These are phyloP conservation scores for Ibidorhyncha struthersii DNA, from an alignment of 2,113 vertebrate species.

Conservation along the genomic window DNA sequence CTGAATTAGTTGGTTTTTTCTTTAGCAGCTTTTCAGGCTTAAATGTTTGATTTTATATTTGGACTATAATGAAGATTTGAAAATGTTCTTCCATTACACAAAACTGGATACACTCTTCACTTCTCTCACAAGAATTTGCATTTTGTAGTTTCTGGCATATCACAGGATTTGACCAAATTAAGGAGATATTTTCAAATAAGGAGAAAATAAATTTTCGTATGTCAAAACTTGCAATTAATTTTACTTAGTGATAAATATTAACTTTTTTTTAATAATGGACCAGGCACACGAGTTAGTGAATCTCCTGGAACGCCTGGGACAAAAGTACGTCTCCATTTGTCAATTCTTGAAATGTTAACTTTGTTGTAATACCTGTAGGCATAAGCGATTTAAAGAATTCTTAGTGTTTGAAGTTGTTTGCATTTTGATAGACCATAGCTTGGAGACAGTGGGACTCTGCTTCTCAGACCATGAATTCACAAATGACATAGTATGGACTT, in stretches of 20 bases:
- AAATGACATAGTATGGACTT: constrained; percentile 37
- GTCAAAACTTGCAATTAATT: constrained; percentile 70
- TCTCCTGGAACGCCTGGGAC: constrained; percentile 62
- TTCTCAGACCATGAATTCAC: constrained; percentile 10
- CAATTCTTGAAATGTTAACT: constrained; percentile 64
- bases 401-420: constrained; percentile 70
- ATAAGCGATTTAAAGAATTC: constrained; percentile 69
- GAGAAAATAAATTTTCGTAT: constrained; percentile 63
- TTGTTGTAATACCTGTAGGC: constrained; percentile 71
- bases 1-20: constrained; percentile 54
- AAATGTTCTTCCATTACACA: constrained; percentile 72
- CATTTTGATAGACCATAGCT: constrained; percentile 65
- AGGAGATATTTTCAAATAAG: constrained; percentile 69
- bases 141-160: constrained; percentile 74
- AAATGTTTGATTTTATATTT: constrained; percentile 74
- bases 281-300: constrained; percentile 10
- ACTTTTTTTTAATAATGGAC: constrained; percentile 57
- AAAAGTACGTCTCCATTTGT: constrained; percentile 47
- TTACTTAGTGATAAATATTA: constrained; percentile 71
- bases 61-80: constrained; percentile 68
- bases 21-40: constrained; percentile 74
- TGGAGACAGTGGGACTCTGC: constrained; percentile 42
- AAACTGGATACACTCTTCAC: constrained; percentile 64
- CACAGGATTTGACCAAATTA: constrained; percentile 75
- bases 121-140: constrained; percentile 54